Evolutionary conservation across 2,888 invertebrate genomes (phyloP), one percentile per base, ranked within the genome.

Genomic region (Elysia crispata): DNA sequence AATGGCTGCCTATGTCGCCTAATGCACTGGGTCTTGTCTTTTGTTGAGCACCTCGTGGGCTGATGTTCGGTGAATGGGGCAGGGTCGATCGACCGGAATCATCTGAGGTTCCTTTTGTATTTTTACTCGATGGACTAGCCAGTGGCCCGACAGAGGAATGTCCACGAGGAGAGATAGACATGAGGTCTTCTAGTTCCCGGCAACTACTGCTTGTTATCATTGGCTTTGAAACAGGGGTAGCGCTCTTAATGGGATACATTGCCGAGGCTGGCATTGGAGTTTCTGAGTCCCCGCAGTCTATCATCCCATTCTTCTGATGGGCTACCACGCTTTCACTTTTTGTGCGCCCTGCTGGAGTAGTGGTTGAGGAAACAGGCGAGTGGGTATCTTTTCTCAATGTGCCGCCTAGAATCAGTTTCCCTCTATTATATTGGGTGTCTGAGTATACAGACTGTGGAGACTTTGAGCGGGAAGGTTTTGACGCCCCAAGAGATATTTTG

Each of bases 61-160:
- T 81, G 18, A 66, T 76, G 41, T 66, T 77, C n/a, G 66, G 64
- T n/a, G 81, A 82, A 1, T 60, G 67, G 3, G 79, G 77, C 49
- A 81, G 57, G 30, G 79, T 82, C 18, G 76, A 72, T 18, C 60
- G 72, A 11, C 81, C 82, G 0, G 82, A 79, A n/a, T 79, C 74
- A 57, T 76, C 50, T 0, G 82, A 81, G 30, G 60, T 64, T 67
- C 81, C 73, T 28, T 79, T 41, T 11, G 11, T 41, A 11, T 41
- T 41, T 41, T 41, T 41, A 41, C 11, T 41, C 5, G 11, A 41
- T 41, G 41, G 11, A 11, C 5, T 41, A 6, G 41, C 41, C 41
- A 41, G 41, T 11, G 41, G 5, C 3, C 5, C 5, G 11, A 41
- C 5, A 41, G 3, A 41, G 11, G 41, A 41, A 11, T 6, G 41